These are phyloP conservation scores for Lepilemur ruficaudatus DNA, from an alignment of 2,797 vertebrate genomes.

Conservation along the genomic window DNA sequence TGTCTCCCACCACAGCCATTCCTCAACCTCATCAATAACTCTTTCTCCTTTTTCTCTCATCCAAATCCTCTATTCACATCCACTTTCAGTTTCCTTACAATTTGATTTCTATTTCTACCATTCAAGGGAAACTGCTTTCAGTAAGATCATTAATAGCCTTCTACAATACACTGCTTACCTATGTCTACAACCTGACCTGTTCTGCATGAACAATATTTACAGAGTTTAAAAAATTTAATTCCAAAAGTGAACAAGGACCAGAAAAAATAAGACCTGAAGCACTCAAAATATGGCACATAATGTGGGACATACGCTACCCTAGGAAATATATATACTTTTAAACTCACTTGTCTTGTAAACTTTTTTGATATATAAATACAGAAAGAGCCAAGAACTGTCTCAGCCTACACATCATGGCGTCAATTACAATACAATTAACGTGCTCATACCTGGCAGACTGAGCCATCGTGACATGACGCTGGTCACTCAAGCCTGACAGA, in stretches of 20 bases:
- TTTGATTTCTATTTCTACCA: background rate
- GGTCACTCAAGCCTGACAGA: background rate
- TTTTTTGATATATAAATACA: background rate
- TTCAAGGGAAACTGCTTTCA: constrained; percentile 26
- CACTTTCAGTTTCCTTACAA: background rate
- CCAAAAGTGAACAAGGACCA: background rate
- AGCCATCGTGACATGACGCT: background rate
- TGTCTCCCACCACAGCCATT: background rate
- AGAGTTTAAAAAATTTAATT: constrained; percentile 44
- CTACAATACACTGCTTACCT: background rate
- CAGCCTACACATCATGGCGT: background rate
- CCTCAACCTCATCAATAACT: background rate
- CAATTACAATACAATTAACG: background rate
- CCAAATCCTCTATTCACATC: background rate
- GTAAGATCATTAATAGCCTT: background rate
- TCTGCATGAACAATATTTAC: background rate
- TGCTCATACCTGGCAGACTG: background rate
- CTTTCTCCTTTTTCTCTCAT: background rate
- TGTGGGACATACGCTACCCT: background rate
- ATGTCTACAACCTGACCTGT: background rate
- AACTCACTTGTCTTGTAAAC: background rate
- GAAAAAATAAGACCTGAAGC: background rate
- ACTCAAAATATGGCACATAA: background rate
- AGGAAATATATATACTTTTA: background rate
- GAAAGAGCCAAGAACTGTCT: constrained; percentile 48